phyloP scores from a whole-genome alignment of 2,888 invertebrate genomes.

The Melipona beecheii region DNA sequence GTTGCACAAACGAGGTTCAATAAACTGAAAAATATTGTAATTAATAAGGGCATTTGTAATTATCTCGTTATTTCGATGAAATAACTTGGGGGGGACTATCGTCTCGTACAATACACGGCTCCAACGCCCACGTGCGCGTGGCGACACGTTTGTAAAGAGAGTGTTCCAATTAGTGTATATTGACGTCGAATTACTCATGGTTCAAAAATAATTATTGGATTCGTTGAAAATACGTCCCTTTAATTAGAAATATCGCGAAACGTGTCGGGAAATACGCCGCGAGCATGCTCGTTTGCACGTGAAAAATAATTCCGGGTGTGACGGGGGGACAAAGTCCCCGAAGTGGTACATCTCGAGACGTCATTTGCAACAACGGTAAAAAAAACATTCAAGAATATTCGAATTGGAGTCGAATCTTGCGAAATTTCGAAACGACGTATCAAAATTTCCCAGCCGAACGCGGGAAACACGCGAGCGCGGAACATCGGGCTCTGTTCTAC shows the following conservation, averaged over 20 bases:
- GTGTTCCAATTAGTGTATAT: not conserved
- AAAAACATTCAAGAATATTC: no score
- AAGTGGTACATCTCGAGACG: no score
- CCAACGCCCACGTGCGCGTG: no score
- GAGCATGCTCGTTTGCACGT: no score
- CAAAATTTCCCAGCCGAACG: no score
- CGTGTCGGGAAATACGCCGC: not conserved
- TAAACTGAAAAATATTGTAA: not conserved
- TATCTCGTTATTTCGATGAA: not conserved
- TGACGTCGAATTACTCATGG: not conserved
- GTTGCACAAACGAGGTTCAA: not conserved
- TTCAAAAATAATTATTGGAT: not conserved
- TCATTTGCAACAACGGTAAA: no score
- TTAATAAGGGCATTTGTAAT: not conserved
- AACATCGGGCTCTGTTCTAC: no score
- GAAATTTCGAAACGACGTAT: no score
- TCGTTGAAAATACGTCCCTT: not conserved
- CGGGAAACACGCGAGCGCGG: no score
- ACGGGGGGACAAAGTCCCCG: no score
- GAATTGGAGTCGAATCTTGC: no score
- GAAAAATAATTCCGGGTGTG: no score
- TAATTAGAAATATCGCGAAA: not conserved
- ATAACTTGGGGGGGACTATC: not conserved
- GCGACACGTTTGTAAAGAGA: not conserved
- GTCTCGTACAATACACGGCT: not conserved